Conservation (phyloP, 1,140 invertebrate genomes). For the Drosophila funebris region DNA sequence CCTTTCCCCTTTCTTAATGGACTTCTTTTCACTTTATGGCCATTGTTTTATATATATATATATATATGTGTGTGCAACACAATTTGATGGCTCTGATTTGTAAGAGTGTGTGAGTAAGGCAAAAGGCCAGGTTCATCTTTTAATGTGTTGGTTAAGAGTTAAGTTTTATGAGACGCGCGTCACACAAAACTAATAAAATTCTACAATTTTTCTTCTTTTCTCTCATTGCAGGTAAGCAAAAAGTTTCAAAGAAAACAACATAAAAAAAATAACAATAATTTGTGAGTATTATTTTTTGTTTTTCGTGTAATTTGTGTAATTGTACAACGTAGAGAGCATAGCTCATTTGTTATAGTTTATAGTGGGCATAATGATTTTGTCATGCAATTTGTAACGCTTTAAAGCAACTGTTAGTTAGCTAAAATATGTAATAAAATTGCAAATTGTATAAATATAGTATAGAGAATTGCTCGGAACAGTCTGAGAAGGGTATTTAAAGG, state of each 20-base stretch:
- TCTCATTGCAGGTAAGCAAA: slow-evolving; percentile 71
- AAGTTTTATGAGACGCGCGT: slow-evolving; percentile 18
- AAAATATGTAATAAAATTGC: not conserved
- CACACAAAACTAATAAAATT: slow-evolving; percentile 58
- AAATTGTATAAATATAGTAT: no score
- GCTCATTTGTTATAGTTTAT: not conserved
- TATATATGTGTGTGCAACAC: no score
- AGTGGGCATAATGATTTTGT: not conserved
- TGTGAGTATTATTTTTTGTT: slow-evolving; percentile 47
- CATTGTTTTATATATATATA: not conserved
- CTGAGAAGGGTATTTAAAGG: not conserved
- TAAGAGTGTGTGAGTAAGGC: slow-evolving; percentile 11
- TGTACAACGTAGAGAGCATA: slow-evolving; percentile 8
- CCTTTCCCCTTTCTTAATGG: slow-evolving; percentile 27
- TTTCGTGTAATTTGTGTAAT: slow-evolving; percentile 48
- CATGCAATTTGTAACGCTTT: not conserved
- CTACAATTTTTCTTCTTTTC: slow-evolving; percentile 40
- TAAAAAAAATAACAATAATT: slow-evolving; percentile 21
- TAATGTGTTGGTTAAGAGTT: slow-evolving; percentile 28
- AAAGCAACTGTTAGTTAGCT: not conserved
- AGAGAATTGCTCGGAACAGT: no score
- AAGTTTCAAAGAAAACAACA: slow-evolving; percentile 21
- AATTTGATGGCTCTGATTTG: slow-evolving; percentile 19
- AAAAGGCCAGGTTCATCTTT: slow-evolving; percentile 52
- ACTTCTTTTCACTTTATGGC: slow-evolving; percentile 46